phyloP scores from a whole-genome alignment of 2,113 vertebrate species.

The Malurus alboscapulatus region DNA sequence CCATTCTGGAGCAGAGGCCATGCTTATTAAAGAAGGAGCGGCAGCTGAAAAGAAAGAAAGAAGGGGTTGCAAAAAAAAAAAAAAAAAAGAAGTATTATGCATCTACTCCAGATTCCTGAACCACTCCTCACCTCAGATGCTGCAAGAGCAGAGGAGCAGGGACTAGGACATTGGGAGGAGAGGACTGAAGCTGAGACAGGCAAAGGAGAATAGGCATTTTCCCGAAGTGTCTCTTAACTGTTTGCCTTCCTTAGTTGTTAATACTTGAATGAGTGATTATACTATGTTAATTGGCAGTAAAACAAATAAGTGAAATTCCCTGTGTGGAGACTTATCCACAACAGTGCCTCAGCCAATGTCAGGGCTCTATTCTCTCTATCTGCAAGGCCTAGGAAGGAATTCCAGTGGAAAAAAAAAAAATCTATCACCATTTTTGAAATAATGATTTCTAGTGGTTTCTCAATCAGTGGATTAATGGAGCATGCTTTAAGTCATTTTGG shows the following conservation, averaged over 20 bases:
- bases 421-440: neutral
- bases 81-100: neutral
- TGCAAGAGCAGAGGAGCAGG: neutral
- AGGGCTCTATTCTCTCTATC: neutral
- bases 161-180: neutral
- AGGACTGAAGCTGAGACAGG: neutral
- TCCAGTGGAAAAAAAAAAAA: neutral
- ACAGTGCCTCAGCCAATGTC: neutral
- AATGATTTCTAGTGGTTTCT: neutral
- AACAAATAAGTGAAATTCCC: neutral
- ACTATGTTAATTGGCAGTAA: neutral
- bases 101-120: neutral
- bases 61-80: neutral
- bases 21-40: neutral
- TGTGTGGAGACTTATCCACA: neutral
- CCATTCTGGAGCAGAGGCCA: neutral
- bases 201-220: accelerated
- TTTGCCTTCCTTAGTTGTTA: neutral
- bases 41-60: neutral
- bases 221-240: neutral
- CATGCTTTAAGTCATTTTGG: neutral
- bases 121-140: accelerated
- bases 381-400: neutral
- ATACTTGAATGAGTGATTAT: neutral
- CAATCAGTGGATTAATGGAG: neutral